A percentile compares a stretch with the other conserved stretches of the same genome.
phyloP scores from a whole-genome alignment of 1,140 invertebrate species.

The Bombus fervidus region DNA sequence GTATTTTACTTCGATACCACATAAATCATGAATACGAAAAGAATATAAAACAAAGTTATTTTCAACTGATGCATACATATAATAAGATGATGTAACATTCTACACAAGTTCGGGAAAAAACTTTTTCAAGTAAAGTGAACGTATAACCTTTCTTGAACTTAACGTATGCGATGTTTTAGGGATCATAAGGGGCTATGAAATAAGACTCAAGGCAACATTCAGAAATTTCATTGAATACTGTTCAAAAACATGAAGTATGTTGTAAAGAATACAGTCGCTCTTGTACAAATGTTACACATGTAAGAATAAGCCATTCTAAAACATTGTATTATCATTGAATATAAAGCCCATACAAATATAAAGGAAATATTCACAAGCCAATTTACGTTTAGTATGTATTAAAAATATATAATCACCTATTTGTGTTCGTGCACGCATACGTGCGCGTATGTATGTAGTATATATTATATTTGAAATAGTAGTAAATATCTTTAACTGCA shows the following conservation, averaged over 20 bases:
- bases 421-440: slow-evolving; percentile 28
- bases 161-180: not conserved
- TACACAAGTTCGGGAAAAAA: not conserved
- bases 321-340: slow-evolving; percentile 72
- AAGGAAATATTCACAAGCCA: slow-evolving; percentile 74
- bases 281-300: slow-evolving; percentile 66
- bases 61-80: not conserved
- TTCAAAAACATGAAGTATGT: slow-evolving; percentile 67
- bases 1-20: slow-evolving; percentile 6
- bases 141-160: not conserved
- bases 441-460: slow-evolving; percentile 41
- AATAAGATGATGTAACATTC: not conserved
- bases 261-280: slow-evolving; percentile 66
- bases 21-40: slow-evolving; percentile 6
- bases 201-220: slow-evolving; percentile 50
- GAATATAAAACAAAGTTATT: slow-evolving; percentile 14
- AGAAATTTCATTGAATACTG: slow-evolving; percentile 63
- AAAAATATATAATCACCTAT: slow-evolving; percentile 74
- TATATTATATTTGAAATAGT: slow-evolving; percentile 62
- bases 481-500: slow-evolving; percentile 56
- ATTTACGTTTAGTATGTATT: slow-evolving; percentile 71
- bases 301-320: slow-evolving; percentile 69
- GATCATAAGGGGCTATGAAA: slow-evolving; percentile 29
- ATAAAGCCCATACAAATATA: slow-evolving; percentile 76
- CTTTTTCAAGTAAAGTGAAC: not conserved